These are phyloP conservation scores for Marcusenius ussheri DNA, from an alignment of 2,113 vertebrate species.

Conservation along the genomic window DNA sequence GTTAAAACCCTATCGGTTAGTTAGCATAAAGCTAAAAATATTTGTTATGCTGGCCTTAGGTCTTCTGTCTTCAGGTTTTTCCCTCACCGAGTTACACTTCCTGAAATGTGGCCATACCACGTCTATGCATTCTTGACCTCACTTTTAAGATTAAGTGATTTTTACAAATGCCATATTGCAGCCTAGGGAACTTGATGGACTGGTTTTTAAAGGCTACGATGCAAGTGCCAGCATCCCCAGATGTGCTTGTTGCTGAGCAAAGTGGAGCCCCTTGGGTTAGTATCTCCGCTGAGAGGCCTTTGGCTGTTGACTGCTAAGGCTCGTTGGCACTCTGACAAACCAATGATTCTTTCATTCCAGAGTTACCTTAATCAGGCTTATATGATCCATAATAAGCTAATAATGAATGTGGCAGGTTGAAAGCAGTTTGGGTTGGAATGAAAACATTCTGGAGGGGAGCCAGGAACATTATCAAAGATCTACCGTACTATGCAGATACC, in stretches of 20 bases:
- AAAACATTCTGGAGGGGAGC: too few species aligned
- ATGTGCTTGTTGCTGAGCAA: background rate
- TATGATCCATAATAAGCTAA: background rate
- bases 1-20: background rate
- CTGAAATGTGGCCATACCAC: background rate
- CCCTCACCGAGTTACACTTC: background rate
- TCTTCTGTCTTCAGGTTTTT: background rate
- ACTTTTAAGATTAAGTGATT: background rate
- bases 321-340: background rate
- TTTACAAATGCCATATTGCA: background rate
- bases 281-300: background rate
- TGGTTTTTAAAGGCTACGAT: background rate
- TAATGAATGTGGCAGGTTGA: background rate
- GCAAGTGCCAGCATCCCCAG: background rate
- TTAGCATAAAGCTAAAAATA: background rate
- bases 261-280: background rate
- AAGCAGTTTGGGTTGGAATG: background rate
- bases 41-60: background rate
- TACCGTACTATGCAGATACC: background rate
- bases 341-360: background rate
- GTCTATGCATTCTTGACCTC: background rate
- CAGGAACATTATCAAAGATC: background rate
- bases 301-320: background rate
- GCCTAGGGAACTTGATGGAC: background rate
- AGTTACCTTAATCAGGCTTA: background rate